Conservation (phyloP, 2,888 invertebrate species). For the Sminthurinus aureus region DNA sequence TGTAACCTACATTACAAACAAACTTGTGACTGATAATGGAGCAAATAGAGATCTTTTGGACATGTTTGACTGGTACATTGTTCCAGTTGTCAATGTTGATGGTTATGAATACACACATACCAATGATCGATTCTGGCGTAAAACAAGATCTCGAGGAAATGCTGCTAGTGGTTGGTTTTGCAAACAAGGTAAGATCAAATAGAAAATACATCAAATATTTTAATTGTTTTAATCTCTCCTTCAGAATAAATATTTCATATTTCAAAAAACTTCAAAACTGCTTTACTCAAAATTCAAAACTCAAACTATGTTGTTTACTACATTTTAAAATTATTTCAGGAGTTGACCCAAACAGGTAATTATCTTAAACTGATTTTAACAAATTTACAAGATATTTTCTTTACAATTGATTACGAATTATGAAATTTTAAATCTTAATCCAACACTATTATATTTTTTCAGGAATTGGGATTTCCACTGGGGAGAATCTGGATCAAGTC, state of each 20-base stretch:
- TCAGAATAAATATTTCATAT: no score
- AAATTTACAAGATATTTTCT: no score
- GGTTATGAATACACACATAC: conserved; percentile 88
- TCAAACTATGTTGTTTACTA: no score
- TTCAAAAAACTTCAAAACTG: no score
- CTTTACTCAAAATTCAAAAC: no score
- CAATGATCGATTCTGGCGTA: conserved; percentile 79
- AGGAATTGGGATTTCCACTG: conserved; percentile 89
- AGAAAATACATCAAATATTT: no score
- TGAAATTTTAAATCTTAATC: no score
- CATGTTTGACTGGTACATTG: conserved; percentile 70
- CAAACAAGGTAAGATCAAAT: conserved; percentile 76
- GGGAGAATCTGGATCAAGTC: conserved; percentile 73
- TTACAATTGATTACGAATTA: no score
- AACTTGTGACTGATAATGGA: conserved; percentile 46
- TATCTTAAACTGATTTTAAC: no score
- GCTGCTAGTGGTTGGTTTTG: conserved; percentile 63
- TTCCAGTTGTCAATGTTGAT: conserved; percentile 30
- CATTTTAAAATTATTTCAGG: no score
- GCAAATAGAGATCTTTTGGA: conserved; percentile 65
- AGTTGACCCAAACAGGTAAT: conserved; percentile 84
- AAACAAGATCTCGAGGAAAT: conserved; percentile 61
- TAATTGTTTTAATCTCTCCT: no score
- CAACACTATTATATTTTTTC: no score
- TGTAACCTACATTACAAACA: conserved; percentile 54